Percentiles rank a stretch among this genome's conserved stretches.
Conservation (phyloP, 2,113 vertebrate genomes). For the Panthera leo region DNA sequence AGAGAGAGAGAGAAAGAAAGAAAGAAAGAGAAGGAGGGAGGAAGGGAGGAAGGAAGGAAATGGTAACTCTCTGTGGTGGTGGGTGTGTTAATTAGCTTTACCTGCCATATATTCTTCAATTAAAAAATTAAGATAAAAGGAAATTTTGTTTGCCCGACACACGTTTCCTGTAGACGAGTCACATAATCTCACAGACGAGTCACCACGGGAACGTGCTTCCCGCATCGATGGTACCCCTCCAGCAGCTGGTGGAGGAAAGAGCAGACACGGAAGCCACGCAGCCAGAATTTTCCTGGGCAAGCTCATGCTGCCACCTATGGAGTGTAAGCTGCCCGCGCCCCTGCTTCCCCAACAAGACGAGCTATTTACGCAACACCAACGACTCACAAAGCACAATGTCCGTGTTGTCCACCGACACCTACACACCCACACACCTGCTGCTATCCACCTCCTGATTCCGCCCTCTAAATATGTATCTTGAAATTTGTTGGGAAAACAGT, state of each 20-base stretch:
- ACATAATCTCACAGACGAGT: background rate
- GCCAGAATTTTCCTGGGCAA: too few relatives aligned
- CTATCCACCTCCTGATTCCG: background rate
- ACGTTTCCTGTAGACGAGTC: background rate
- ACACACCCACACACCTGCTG: background rate
- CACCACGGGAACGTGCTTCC: fast-evolving
- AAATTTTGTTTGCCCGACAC: background rate
- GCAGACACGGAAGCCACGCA: too few relatives aligned
- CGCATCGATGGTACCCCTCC: fast-evolving
- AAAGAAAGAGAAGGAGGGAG: background rate
- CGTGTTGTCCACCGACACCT: fast-evolving
- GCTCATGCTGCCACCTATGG: background rate
- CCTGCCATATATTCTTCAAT: background rate
- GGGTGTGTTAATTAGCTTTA: background rate
- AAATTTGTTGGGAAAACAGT: too few relatives aligned
- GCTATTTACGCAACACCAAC: background rate
- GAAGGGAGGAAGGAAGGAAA: background rate
- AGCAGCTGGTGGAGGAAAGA: background rate
- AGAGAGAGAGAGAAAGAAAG: too few relatives aligned
- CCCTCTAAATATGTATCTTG: background rate
- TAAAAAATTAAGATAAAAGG: background rate
- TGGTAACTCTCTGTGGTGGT: too few relatives aligned
- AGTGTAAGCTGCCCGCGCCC: fast-evolving
- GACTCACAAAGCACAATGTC: fast-evolving
- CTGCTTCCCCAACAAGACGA: fast-evolving